phyloP scores from a whole-genome alignment of 64 coral and sea anemone genomes.

The Stichodactyla helianthus region DNA sequence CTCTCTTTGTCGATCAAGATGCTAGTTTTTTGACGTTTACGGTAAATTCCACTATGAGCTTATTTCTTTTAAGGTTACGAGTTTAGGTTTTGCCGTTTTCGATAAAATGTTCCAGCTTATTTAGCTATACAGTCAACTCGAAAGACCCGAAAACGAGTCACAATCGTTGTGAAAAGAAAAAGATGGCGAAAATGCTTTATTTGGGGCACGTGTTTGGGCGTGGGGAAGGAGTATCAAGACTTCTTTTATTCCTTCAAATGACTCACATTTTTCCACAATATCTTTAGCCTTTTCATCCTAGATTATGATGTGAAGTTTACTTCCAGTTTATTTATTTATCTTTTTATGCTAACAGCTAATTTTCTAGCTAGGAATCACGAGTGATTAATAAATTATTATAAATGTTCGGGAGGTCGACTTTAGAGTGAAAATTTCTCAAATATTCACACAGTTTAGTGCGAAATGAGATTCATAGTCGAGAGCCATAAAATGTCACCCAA shows the following conservation, averaged over 20 bases:
- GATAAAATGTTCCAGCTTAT: too few species aligned
- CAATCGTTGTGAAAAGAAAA: too few species aligned
- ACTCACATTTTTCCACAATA: neutral
- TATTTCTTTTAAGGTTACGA: neutral
- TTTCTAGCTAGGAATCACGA: neutral
- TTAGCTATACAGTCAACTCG: too few species aligned
- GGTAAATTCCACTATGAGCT: neutral
- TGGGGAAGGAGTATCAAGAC: neutral
- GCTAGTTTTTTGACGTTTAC: neutral
- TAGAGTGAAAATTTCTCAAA: neutral
- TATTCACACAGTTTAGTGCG: neutral
- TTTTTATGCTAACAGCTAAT: neutral
- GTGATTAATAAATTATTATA: neutral
- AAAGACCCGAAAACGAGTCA: too few species aligned
- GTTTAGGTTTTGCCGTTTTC: too few species aligned
- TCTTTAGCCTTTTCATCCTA: neutral
- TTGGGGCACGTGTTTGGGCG: neutral
- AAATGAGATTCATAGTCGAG: neutral
- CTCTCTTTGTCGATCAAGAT: neutral
- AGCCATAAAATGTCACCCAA: neutral
- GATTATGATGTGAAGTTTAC: neutral
- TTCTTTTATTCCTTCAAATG: neutral
- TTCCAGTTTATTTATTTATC: neutral
- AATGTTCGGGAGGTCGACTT: neutral
- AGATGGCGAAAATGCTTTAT: neutral